A percentile compares a stretch with the other conserved stretches of the same genome.
phyloP scores from a whole-genome alignment of 2,797 vertebrate genomes.

The Sebastes hopkinsi region DNA sequence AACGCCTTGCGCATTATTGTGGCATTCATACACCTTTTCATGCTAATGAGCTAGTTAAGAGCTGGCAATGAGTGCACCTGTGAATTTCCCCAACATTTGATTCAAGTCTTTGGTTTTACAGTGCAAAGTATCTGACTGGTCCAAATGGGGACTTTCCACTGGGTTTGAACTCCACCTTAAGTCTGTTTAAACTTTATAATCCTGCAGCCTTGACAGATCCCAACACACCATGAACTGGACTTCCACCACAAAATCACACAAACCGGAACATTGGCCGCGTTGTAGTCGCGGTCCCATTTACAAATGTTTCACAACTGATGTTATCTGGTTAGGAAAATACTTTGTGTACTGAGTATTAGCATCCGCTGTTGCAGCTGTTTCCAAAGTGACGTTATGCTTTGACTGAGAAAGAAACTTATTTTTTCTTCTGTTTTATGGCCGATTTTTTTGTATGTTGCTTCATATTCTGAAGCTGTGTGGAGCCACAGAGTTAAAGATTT shows the following conservation, averaged over 20 bases:
- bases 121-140: neutral
- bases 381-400: constrained; percentile 24
- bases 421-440: neutral
- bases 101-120: neutral
- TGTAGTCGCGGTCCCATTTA: neutral
- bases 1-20: too few species aligned
- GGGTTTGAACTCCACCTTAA: constrained; percentile 12
- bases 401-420: neutral
- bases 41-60: too few species aligned
- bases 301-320: constrained; percentile 46
- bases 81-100: neutral
- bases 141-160: constrained; percentile 33
- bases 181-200: constrained; percentile 27
- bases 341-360: constrained; percentile 13
- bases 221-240: constrained; percentile 16
- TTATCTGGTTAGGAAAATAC: constrained; percentile 41
- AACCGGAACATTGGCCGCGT: constrained; percentile 17
- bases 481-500: neutral
- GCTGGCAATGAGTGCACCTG: neutral
- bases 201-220: constrained; percentile 40
- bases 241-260: constrained; percentile 45
- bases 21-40: too few species aligned
- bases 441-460: neutral
- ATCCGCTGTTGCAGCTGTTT: constrained; percentile 20
- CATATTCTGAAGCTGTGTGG: neutral